Evolutionary conservation across 37 sponge, comb jelly and placozoan genomes (phyloP).

Genomic region (Beroe ovata): DNA sequence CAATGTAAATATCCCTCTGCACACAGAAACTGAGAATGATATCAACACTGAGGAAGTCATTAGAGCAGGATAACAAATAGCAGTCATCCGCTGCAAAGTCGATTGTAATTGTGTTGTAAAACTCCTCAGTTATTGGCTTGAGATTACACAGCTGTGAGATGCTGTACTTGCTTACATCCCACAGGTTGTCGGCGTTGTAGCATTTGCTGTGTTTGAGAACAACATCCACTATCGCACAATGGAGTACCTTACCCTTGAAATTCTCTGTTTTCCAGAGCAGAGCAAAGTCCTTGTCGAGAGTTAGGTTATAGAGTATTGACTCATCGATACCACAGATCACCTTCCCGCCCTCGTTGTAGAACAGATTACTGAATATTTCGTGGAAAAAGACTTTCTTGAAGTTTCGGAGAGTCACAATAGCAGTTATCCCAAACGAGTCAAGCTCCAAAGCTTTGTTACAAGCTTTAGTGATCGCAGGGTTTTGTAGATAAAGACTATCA

Average conservation of each 20-base stretch:
- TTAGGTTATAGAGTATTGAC: background rate
- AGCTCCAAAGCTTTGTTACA: background rate
- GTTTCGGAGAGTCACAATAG: background rate
- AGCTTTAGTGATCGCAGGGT: background rate
- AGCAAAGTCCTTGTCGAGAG: background rate
- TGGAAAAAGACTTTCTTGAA: background rate
- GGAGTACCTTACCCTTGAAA: background rate
- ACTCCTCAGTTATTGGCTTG: background rate
- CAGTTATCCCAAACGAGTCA: background rate
- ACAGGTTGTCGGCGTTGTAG: background rate
- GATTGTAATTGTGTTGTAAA: background rate
- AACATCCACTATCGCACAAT: background rate
- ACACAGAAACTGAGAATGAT: background rate
- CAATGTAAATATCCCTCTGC: background rate
- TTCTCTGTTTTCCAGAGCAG: background rate
- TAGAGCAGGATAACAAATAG: background rate
- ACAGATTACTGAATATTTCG: conserved; percentile 21
- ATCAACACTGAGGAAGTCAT: background rate
- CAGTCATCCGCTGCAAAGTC: background rate
- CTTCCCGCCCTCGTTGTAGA: background rate
- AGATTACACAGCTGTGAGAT: background rate
- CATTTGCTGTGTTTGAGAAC: background rate
- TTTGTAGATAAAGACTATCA: background rate
- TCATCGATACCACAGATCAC: background rate
- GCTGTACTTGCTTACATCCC: conserved; percentile 4